Percentiles rank a stretch among this genome's conserved stretches.
These are phyloP conservation scores for Drosophila prostipennis DNA, from an alignment of 2,888 invertebrate genomes.

Conservation along the genomic window DNA sequence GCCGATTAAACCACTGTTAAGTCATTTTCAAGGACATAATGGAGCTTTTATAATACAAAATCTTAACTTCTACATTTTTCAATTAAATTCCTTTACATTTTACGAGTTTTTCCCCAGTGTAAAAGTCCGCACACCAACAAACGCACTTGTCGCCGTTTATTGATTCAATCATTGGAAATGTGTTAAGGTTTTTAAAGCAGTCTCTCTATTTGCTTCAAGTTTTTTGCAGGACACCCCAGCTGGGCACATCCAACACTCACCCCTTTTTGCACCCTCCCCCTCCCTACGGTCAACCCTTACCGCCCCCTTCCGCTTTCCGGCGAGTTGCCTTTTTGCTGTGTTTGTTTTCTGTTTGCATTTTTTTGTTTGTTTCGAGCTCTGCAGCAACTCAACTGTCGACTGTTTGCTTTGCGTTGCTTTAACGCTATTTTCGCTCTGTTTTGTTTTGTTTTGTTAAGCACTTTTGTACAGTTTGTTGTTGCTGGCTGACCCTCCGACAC, in stretches of 20 bases:
- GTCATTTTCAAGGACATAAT: too few species aligned
- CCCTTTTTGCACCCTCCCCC: neutral
- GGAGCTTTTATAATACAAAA: too few species aligned
- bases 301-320: constrained; percentile 36
- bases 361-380: constrained; percentile 41
- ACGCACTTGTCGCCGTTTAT: constrained; percentile 69
- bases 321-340: constrained; percentile 69
- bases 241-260: constrained; percentile 1
- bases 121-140: neutral
- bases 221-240: constrained; percentile 42
- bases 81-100: fast-evolving
- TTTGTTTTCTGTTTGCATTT: constrained; percentile 62
- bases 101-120: neutral
- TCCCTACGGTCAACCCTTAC: constrained; percentile 39
- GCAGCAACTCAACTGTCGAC: constrained; percentile 63
- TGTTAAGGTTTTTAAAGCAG: constrained; percentile 69
- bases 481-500: constrained; percentile 51
- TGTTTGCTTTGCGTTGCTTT: constrained; percentile 76
- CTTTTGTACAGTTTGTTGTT: constrained; percentile 52
- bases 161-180: constrained; percentile 75
- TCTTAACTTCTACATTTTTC: neutral
- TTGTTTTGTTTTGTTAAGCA: constrained; percentile 68
- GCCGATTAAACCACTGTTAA: too few species aligned
- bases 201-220: constrained; percentile 57
- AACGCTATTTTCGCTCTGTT: constrained; percentile 70